These are phyloP conservation scores for Cacatua alba DNA, from an alignment of 2,113 vertebrate species.

Conservation along the genomic window DNA sequence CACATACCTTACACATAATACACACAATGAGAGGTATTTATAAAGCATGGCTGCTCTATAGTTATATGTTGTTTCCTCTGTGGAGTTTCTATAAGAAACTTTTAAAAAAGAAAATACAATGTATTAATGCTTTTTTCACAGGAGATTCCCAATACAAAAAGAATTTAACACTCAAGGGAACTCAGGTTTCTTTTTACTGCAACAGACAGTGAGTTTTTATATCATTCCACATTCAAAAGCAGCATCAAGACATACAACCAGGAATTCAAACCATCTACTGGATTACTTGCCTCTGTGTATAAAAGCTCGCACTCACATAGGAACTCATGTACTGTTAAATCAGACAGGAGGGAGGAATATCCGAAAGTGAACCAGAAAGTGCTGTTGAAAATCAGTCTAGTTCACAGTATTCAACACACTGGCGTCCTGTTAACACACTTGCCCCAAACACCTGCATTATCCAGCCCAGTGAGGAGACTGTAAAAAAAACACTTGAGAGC, in stretches of 20 bases:
- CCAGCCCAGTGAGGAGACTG: background rate
- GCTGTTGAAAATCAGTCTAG: background rate
- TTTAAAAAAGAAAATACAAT: background rate
- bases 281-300: background rate
- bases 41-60: background rate
- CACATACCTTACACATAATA: background rate
- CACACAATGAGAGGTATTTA: background rate
- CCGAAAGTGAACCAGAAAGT: background rate
- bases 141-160: background rate
- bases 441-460: background rate
- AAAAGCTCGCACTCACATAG: background rate
- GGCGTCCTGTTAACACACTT: background rate
- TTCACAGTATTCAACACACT: background rate
- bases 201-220: background rate
- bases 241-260: background rate
- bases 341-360: fast-evolving
- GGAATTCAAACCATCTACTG: background rate
- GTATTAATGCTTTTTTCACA: background rate
- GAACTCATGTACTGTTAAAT: background rate
- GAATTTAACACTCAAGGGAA: background rate
- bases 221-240: background rate
- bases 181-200: background rate
- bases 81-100: background rate
- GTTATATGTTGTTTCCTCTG: background rate
- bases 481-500: background rate